Percentiles rank a stretch among this genome's conserved stretches.
Conservation (phyloP, 2,888 invertebrate species). For the Eudemis profundana region DNA sequence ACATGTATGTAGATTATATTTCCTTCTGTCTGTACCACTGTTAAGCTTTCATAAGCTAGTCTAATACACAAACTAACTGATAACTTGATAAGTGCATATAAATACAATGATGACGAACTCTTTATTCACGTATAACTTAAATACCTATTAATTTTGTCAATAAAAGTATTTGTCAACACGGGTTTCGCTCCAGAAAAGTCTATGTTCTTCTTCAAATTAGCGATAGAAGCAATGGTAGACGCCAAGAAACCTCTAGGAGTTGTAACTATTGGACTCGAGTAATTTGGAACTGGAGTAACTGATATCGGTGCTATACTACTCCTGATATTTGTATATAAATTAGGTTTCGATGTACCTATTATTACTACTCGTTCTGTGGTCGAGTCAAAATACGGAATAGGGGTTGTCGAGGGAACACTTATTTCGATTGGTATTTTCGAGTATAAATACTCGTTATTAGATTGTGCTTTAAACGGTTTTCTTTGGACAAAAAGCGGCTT, state of each 20-base stretch:
- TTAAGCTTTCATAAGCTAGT: no score
- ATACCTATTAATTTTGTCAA: conserved; percentile 76
- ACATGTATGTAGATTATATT: no score
- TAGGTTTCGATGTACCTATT: conserved; percentile 61
- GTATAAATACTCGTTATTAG: conserved; percentile 47
- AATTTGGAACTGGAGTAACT: conserved; percentile 50
- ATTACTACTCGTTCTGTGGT: conserved; percentile 64
- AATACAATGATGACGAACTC: no score
- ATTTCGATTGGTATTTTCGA: conserved; percentile 54
- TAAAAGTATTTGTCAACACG: conserved; percentile 65
- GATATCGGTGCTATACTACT: conserved; percentile 50
- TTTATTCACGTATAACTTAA: conserved; percentile 59
- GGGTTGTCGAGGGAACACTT: conserved; percentile 58
- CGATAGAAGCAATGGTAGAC: conserved; percentile 65
- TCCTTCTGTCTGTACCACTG: no score
- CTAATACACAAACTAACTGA: no score
- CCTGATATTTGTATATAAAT: conserved; percentile 65
- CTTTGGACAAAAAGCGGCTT: conserved; percentile 64
- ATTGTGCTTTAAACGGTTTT: conserved; percentile 53
- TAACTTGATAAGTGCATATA: no score
- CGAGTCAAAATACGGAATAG: conserved; percentile 48
- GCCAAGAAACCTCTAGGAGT: conserved; percentile 48
- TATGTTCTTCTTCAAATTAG: conserved; percentile 66
- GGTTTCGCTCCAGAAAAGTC: conserved; percentile 61
- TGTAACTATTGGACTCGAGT: conserved; percentile 26